Conservation (phyloP, 2,888 invertebrate species). For the Lepidochitona cinerea region DNA sequence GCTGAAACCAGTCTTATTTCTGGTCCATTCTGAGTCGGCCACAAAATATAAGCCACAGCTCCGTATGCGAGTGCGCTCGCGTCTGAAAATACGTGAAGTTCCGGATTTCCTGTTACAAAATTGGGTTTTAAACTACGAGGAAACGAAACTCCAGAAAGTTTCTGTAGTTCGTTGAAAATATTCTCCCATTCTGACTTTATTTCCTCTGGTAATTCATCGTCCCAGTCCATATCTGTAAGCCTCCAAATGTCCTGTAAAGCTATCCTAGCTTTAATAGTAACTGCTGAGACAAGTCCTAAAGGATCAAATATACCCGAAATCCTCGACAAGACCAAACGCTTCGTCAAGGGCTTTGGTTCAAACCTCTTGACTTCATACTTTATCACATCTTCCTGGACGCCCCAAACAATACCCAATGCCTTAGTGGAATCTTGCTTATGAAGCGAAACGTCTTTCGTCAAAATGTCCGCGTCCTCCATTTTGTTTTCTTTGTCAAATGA, state of each 20-base stretch:
- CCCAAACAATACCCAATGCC: neutral
- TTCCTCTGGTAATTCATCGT: neutral
- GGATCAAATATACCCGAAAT: neutral
- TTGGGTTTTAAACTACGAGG: slow-evolving; percentile 1
- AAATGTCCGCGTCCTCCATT: neutral
- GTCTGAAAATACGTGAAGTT: too few relatives aligned
- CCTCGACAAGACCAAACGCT: neutral
- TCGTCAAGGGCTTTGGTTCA: neutral
- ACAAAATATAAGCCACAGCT: too few relatives aligned
- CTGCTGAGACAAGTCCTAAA: neutral
- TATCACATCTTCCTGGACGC: neutral
- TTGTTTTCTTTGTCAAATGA: neutral
- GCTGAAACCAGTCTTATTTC: too few relatives aligned
- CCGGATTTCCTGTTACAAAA: too few relatives aligned
- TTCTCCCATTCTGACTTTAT: neutral
- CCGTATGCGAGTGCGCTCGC: too few relatives aligned
- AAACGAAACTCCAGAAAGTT: neutral
- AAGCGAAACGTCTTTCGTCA: neutral
- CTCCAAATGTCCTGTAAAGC: slow-evolving; percentile 4
- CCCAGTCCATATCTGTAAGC: neutral
- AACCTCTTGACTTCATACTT: neutral
- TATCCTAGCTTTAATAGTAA: neutral
- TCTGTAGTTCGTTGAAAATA: neutral
- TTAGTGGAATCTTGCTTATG: neutral
- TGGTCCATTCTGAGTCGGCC: too few relatives aligned